Conservation (phyloP, 2,888 invertebrate genomes). For the Oscheius sp. region DNA sequence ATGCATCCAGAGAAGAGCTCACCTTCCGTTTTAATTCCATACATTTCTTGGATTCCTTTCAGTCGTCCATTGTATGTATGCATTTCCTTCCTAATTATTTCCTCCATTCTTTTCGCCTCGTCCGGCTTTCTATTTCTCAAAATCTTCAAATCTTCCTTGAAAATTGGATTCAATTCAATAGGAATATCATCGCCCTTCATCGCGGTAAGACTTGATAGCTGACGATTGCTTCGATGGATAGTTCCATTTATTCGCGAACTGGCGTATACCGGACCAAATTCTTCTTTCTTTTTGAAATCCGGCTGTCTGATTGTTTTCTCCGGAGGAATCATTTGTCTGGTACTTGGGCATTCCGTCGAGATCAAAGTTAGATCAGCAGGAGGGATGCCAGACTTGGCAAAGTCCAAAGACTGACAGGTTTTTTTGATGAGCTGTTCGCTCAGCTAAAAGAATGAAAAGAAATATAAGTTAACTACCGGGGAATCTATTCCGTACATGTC, state of each 20-base stretch:
- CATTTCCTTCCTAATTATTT: background rate
- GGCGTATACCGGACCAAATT: background rate
- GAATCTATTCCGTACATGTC: conserved; percentile 67
- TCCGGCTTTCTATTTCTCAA: background rate
- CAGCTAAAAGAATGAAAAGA: background rate
- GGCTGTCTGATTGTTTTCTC: background rate
- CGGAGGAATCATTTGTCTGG: background rate
- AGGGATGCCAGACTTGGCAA: background rate
- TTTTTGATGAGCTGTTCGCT: background rate
- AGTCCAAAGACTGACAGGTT: background rate
- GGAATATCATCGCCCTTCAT: background rate
- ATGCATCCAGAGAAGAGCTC: conserved; percentile 10
- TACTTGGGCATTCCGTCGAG: background rate
- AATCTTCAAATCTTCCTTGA: background rate
- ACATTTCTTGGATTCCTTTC: background rate
- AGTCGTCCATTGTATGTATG: background rate
- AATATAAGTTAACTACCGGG: conserved; percentile 28
- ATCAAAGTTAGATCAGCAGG: background rate
- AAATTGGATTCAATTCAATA: background rate
- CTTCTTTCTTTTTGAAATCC: background rate
- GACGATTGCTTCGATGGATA: conserved; percentile 1
- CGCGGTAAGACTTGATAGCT: background rate
- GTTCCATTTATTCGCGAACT: background rate
- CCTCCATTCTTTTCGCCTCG: background rate
- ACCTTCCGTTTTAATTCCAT: background rate